Evolutionary conservation across 2,797 vertebrate genomes (phyloP), one percentile per base, ranked within the genome.

Genomic region (Alosa sapidissima): DNA sequence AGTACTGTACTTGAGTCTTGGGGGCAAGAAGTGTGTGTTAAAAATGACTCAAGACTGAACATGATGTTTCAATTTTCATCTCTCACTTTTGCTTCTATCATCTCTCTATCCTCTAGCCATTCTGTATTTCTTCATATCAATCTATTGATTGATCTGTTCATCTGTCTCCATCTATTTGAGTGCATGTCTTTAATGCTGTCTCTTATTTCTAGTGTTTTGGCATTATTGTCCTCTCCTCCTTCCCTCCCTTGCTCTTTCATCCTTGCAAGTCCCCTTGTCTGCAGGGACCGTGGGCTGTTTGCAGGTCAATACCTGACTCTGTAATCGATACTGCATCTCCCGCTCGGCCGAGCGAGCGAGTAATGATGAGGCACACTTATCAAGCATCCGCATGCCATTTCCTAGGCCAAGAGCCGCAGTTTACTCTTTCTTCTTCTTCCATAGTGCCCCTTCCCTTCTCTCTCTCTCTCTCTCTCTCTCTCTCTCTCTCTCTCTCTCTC

Each of bases 221-320:
- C 19, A 47, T 78, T 47, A n/a, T 78, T 5, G 36, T 19, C 41
- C 6, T 78, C 65, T 72, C 41, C 11, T 28, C 68, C 36, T 47
- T 28, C 9, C 60, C 41, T 45, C 72, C 65, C 28, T 72, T 11
- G 1, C 24, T 47, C 72, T 78, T 19, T 78, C 36, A 78, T 2
- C 36, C 16, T 9, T 47, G 72, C 72, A 8, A 45, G 72, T 78
- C 36, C 36, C 72, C 72, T 78, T 78, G 72, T 78, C 16, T 78
- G 72, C 72, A 19, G 72, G 41, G 72, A 78, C 72, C 21, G 41
- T 47, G 72, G 36, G 41, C 72, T 78, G 41, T 78, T 78, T 78
- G 41, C 72, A 47, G 72, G 72, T 78, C 72, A 78, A 78, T 78
- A 78, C 72, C 36, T 78, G 21, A 78, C 72, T 78, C 72, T 78